Percentiles rank a stretch among this genome's conserved stretches.
phyloP scores from a whole-genome alignment of 2,113 vertebrate genomes.

The Lepus americanus region DNA sequence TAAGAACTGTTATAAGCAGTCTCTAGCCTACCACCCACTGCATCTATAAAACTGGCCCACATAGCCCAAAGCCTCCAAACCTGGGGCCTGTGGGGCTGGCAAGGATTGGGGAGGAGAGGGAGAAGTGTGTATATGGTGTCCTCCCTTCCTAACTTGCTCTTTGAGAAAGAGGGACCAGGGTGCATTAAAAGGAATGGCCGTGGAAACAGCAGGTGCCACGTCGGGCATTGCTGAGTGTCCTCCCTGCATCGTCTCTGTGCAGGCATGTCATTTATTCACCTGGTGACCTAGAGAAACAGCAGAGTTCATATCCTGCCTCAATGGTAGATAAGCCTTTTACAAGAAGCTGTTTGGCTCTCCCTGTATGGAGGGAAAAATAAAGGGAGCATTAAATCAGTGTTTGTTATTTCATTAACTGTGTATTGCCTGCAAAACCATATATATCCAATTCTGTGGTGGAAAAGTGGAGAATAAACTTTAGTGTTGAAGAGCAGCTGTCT shows the following conservation, averaged over 20 bases:
- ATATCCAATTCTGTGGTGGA: background rate
- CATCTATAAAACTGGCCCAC: background rate
- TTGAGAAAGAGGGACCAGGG: background rate
- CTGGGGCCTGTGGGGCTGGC: background rate
- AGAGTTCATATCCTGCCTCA: background rate
- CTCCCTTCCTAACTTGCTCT: background rate
- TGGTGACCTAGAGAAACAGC: background rate
- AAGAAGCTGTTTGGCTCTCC: background rate
- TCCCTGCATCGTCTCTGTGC: background rate
- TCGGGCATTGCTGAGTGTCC: background rate
- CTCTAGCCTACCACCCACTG: background rate
- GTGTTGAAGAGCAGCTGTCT: constrained; percentile 1
- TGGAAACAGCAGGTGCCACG: background rate
- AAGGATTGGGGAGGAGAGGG: background rate
- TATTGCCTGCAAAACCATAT: constrained; percentile 26
- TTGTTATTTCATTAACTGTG: constrained; percentile 32
- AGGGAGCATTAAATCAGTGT: constrained; percentile 21
- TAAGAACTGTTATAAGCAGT: background rate
- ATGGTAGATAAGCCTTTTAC: background rate
- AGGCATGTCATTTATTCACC: constrained; percentile 11
- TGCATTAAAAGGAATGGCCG: background rate
- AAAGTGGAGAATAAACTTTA: constrained; percentile 33
- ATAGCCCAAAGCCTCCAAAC: background rate
- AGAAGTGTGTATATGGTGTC: background rate
- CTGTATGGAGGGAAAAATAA: background rate